Evolutionary conservation across 2,888 invertebrate species (phyloP).

Genomic region (Heliconius cydno): DNA sequence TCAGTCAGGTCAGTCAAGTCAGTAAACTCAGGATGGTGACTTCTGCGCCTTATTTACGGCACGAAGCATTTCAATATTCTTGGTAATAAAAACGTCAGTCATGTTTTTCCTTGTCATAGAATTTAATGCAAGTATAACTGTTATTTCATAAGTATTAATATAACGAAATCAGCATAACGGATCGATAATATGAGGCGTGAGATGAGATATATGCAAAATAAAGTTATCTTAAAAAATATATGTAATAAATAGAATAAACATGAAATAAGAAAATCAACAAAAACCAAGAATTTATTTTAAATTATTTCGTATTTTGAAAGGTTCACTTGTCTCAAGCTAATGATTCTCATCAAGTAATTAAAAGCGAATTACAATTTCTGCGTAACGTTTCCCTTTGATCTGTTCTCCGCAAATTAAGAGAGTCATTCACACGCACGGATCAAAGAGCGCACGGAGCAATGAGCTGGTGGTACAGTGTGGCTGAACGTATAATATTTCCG

Average conservation of each 20-base stretch:
- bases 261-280: too few relatives aligned
- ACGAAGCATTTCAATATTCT: conserved; percentile 2
- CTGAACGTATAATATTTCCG: neutral
- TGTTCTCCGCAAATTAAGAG: conserved; percentile 35
- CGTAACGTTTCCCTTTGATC: conserved; percentile 35
- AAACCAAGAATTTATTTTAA: neutral
- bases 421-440: conserved; percentile 28
- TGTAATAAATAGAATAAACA: too few relatives aligned
- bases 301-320: neutral
- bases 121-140: conserved; percentile 1
- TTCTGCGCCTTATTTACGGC: conserved; percentile 12
- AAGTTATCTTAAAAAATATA: neutral
- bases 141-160: neutral
- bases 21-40: conserved; percentile 36
- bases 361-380: conserved; percentile 35
- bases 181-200: neutral
- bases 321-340: neutral
- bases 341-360: conserved; percentile 23
- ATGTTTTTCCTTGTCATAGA: conserved; percentile 7
- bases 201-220: neutral
- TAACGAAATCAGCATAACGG: neutral
- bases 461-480: neutral
- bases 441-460: conserved; percentile 18
- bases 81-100: conserved; percentile 3
- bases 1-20: conserved; percentile 31